Conservation (phyloP, 2,113 vertebrate species). For the Aspiorhynchus laticeps region DNA sequence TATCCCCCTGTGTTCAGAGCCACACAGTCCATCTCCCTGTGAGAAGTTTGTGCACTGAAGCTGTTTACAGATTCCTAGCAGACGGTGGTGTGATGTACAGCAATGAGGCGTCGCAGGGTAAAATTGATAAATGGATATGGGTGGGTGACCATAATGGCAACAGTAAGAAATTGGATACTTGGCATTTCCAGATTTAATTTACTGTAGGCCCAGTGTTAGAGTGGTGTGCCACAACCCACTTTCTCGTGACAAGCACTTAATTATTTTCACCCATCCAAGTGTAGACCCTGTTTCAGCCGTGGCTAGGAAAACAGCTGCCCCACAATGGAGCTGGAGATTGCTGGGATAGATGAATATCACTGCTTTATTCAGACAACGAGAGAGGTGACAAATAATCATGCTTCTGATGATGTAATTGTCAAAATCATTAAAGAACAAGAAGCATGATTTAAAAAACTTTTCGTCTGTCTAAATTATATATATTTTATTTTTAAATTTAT, state of each 20-base stretch:
- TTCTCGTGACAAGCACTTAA: conserved; percentile 57
- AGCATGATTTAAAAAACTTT: neutral
- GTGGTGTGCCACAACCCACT: conserved; percentile 41
- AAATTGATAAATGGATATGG: conserved; percentile 60
- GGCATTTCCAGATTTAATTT: conserved; percentile 63
- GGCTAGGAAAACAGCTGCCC: conserved; percentile 12
- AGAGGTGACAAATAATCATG: neutral
- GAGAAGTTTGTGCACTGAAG: conserved; percentile 45
- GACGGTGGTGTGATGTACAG: conserved; percentile 53
- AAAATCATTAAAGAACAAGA: neutral
- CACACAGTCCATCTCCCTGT: neutral
- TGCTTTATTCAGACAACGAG: neutral
- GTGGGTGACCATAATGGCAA: conserved; percentile 58
- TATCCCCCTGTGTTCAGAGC: neutral
- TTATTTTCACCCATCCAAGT: conserved; percentile 58
- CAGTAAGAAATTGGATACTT: conserved; percentile 59
- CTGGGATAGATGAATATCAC: conserved; percentile 28
- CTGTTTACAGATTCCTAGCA: conserved; percentile 57
- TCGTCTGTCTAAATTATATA: neutral
- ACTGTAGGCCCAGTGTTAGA: conserved; percentile 52
- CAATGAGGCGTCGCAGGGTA: conserved; percentile 46
- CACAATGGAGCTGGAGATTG: neutral
- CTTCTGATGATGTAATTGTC: neutral
- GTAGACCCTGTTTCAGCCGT: conserved; percentile 25
- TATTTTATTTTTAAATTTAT: neutral